Percentiles rank a stretch among this genome's conserved stretches.
Conservation (phyloP, 23 tunicate genomes). For the Botrylloides violaceus region DNA sequence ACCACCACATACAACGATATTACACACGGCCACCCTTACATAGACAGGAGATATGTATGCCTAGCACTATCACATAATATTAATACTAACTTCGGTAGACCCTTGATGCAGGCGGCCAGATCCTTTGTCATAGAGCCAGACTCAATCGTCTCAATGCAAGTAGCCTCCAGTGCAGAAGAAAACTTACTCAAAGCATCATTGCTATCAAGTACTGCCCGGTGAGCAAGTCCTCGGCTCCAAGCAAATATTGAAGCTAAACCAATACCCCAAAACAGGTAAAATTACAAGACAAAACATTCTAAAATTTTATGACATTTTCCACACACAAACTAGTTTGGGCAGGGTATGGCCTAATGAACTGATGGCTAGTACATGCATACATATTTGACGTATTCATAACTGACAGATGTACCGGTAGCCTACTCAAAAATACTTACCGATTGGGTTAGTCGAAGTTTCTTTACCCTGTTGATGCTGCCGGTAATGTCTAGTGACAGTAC, state of each 20-base stretch:
- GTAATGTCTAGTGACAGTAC: constrained; percentile 92
- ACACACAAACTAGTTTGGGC: too few relatives aligned
- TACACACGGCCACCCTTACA: too few relatives aligned
- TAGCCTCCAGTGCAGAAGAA: constrained; percentile 50
- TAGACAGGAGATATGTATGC: too few relatives aligned
- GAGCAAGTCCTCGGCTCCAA: constrained; percentile 83
- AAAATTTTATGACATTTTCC: neutral
- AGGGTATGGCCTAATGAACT: neutral
- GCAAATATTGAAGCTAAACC: constrained; percentile 81
- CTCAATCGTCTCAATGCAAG: constrained; percentile 74
- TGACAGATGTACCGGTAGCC: too few relatives aligned
- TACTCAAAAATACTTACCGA: too few relatives aligned
- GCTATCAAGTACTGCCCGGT: constrained; percentile 75
- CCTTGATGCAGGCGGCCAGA: constrained; percentile 87
- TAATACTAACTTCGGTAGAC: constrained; percentile 51
- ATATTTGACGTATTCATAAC: too few relatives aligned
- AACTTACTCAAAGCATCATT: constrained; percentile 45
- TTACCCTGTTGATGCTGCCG: constrained; percentile 82
- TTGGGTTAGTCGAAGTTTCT: constrained; percentile 96
- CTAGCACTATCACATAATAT: too few relatives aligned
- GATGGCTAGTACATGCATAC: too few relatives aligned
- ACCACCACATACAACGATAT: too few relatives aligned
- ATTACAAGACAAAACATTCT: neutral
- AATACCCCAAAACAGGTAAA: too few relatives aligned
- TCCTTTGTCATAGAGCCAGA: constrained; percentile 92